Base-by-base conservation (phyloP, 2,113 vertebrate species). In the Formicarius rufipectus region DNA sequence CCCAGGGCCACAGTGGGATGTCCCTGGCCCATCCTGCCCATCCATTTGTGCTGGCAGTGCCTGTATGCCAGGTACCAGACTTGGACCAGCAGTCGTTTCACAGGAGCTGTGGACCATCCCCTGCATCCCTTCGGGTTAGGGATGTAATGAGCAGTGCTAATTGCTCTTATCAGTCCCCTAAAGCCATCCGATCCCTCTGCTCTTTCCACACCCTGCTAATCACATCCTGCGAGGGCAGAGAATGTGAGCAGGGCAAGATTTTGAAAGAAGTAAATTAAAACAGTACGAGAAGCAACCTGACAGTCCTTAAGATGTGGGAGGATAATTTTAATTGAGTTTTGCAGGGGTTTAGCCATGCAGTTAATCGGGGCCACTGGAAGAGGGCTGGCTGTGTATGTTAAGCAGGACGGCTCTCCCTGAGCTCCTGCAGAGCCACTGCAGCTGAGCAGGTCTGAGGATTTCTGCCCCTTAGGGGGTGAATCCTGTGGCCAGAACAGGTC, bases 281-380 rank as follows among this genome's bases (percentile, higher is more conserved):
- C 10, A 30, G 75, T 64, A 81, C 69, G n/a, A 93, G 80, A 71
- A 90, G 79, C 59, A 88, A 78, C 80, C 56, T 93, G 88, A 72
- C 76, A 31, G 90, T 10, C 68, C 60, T 55, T 71, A 75, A 93
- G 92, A 92, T 92, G 95, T 56, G 56, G 90, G 76, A 81, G 92
- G 92, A 93, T 94, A 86, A 95, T 93, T 94, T 95, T 96, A 97
- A 96, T 96, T 94, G 93, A 81, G 91, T 96, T 96, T 80, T 78
- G 55, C 68, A 40, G 58, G 37, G 62, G 69, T 96, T 94, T 92
- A 92, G 69, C 88, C 50, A 23, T 62, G 88, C 73, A 78, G 86
- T 90, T 92, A 94, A 95, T 81, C 86, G 88, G 62, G 85, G 88
- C 90, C 64, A 31, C 90, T 86, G 85, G 21, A 82, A 82, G 89